These are phyloP conservation scores for Parotia lawesii DNA, from an alignment of 2,113 vertebrate genomes.

Conservation along the genomic window DNA sequence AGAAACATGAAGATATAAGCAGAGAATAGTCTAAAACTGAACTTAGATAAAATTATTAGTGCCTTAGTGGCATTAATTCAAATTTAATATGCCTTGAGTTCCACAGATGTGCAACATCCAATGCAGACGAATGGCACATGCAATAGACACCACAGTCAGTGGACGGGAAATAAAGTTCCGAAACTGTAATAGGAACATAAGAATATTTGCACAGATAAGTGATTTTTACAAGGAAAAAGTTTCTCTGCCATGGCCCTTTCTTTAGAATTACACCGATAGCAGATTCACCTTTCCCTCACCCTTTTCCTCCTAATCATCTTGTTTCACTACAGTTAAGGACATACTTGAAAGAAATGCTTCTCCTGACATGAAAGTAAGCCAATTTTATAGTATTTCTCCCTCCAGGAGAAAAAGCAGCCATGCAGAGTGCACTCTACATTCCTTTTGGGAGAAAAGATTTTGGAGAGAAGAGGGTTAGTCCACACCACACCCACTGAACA, in stretches of 20 bases:
- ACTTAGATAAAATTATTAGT: neutral
- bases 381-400: conserved; percentile 1
- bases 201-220: neutral
- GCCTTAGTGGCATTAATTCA: neutral
- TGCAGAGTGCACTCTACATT: neutral
- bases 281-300: neutral
- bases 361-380: neutral
- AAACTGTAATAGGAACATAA: rapidly evolving
- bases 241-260: neutral
- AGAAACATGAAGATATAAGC: neutral
- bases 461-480: neutral
- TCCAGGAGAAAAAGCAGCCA: neutral
- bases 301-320: neutral
- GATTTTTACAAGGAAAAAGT: neutral
- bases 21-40: neutral
- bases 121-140: neutral
- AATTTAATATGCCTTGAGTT: neutral
- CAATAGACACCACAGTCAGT: neutral
- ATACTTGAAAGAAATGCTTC: neutral
- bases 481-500: neutral
- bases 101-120: neutral
- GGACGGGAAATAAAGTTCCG: neutral
- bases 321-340: neutral
- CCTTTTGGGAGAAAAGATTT: neutral
- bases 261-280: neutral